Base-by-base conservation (phyloP, 2,797 vertebrate species). In the Anabacerthia variegaticeps region DNA sequence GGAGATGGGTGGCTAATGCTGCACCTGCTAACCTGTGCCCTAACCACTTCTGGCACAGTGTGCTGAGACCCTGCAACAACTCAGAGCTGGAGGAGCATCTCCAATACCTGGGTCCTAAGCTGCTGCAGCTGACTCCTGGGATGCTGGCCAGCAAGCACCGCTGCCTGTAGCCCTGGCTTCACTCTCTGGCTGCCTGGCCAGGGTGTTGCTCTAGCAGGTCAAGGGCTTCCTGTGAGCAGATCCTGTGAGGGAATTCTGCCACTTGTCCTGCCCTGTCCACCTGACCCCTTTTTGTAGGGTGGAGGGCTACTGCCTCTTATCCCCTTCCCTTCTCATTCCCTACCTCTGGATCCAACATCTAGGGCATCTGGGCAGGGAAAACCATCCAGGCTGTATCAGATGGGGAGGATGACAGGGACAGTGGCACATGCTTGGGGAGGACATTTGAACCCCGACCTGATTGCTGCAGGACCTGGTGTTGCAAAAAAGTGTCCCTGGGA, bases 21-120 rank as follows among this genome's bases (percentile, higher is more conserved):
- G 46, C 27, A 24, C 41, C 46, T 5, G 1, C 58, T 87, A 30
- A 39, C 18, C 65, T 44, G n/a, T 55, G 66, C 34, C 48, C 43
- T 84, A 66, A 68, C 61, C 1, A 4, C 49, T 32, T 78, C 69
- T 2, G 6, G 59, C 44, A 37, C 36, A 27, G 66, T 0, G 4
- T 1, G 1, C 23, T 2, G 2, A 82, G 66, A 26, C 14, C 39
- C 68, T 36, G 27, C 0, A 0, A 6, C 49, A n/a, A 39, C 65
- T 71, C 1, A 0, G 61, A 43, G 41, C 68, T 74, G 66, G 44
- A 86, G 63, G 54, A 78, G 32, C 62, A 68, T 24, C 69, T 88
- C 88, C 15, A 12, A 19, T 30, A 12, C 11, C 51, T 39, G 43
- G 3, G 8, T 73, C n/a, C 43, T 49, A 7, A 76, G 63, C 32